phyloP scores from a whole-genome alignment of 2,113 vertebrate genomes.

The Riparia riparia region DNA sequence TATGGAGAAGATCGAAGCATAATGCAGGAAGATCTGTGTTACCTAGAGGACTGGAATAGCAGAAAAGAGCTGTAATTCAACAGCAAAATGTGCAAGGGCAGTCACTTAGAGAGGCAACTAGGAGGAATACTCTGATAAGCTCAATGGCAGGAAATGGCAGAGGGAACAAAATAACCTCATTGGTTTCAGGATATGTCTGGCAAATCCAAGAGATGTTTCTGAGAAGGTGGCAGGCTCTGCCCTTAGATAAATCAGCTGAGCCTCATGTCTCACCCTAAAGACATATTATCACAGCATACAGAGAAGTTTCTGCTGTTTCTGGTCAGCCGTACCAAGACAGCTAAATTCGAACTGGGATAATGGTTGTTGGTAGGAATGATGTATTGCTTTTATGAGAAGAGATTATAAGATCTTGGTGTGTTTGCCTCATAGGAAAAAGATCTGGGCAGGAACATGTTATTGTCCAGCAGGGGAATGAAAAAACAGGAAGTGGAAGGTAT shows the following conservation, averaged over 20 bases:
- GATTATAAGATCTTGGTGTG: background rate
- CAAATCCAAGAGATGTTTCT: background rate
- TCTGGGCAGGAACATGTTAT: background rate
- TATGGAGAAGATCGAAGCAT: constrained; percentile 1
- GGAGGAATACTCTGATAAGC: background rate
- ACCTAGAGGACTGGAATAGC: background rate
- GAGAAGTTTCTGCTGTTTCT: background rate
- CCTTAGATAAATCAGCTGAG: background rate
- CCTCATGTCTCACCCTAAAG: background rate
- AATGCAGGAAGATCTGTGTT: constrained; percentile 34
- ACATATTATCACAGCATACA: background rate
- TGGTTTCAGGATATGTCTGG: background rate
- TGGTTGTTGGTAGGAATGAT: background rate
- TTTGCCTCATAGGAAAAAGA: background rate
- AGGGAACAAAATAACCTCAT: background rate
- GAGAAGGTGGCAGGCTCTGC: background rate
- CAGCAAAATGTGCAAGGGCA: background rate
- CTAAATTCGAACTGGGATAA: background rate
- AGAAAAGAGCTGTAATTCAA: constrained; percentile 17
- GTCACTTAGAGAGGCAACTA: background rate
- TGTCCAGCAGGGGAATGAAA: background rate
- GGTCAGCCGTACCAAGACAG: background rate
- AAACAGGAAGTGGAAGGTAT: background rate
- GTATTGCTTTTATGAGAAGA: background rate
- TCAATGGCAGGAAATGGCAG: background rate